Evolutionary conservation across 2,888 invertebrate species (phyloP), one percentile per base, ranked within the genome.

Genomic region (Drosophila macrospina): DNA sequence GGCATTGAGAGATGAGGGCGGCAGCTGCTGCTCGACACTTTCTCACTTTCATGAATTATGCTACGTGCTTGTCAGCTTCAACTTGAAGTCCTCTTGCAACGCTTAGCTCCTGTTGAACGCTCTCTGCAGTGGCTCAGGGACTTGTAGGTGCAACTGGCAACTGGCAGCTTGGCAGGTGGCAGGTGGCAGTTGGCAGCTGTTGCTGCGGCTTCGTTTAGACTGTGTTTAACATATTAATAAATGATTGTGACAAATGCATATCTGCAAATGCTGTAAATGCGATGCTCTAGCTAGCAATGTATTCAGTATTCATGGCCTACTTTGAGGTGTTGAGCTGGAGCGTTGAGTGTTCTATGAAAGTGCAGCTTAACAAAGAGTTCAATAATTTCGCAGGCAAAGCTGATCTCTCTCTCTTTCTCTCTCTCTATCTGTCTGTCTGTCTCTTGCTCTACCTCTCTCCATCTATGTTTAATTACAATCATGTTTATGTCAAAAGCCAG

Each of bases 201-300:
- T 68, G 57, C 86, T 83, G 81, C 51, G 78, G 87, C 73, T 66
- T 44, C 65, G 68, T 62, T 84, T 74, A 74, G 80, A 66, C 65
- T 73, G 72, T 74, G 89, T 74, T 86, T 75, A 81, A 84, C 75
- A 73, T 84, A 84, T 86, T 79, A 85, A 86, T 87, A 89, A 87
- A 86, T 86, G 81, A 87, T 81, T 81, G 69, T 76, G 87, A 84
- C 85, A 84, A 81, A 84, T 74, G 78, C 77, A 62, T 67, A 56
- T 44, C 66, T 56, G 52, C 28, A 61, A 57, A 59, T 66, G 60
- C 60, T 72, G 71, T 60, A 63, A 74, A 74, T 69, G 64, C 67
- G 68, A 70, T 59, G 62, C 59, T 57, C 60, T 44, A 54, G 54
- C 16, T 41, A 60, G 37, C 34, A 20, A 10, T 39, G 30, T 52